Percentiles rank a stretch among this genome's conserved stretches.
phyloP scores from a whole-genome alignment of 2,797 vertebrate species.

The Nyctibius grandis region DNA sequence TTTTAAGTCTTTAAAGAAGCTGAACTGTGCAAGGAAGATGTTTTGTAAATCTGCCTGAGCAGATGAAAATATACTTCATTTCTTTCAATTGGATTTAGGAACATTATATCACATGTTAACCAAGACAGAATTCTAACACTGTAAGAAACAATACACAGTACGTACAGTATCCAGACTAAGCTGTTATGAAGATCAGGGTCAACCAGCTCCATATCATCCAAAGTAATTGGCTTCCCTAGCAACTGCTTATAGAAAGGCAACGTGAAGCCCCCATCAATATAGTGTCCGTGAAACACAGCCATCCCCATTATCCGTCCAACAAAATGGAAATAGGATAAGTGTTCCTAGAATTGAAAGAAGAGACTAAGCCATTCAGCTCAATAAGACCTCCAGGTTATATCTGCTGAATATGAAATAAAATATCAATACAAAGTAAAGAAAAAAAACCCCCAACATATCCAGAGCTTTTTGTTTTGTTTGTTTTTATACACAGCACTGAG shows the following conservation, averaged over 20 bases:
- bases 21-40: neutral
- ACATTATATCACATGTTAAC: neutral
- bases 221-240: constrained; percentile 94
- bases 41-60: neutral
- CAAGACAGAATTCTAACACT: neutral
- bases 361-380: neutral
- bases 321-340: constrained; percentile 97
- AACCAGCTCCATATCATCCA: constrained; percentile 97
- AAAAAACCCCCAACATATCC: too few species aligned
- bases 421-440: neutral
- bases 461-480: neutral
- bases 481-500: neutral
- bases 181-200: constrained; percentile 98
- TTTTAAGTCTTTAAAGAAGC: neutral
- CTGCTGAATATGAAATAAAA: neutral
- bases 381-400: neutral
- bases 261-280: constrained; percentile 96
- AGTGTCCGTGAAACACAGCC: constrained; percentile 98
- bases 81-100: neutral
- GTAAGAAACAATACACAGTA: constrained; percentile 28
- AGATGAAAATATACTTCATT: neutral
- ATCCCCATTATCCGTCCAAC: constrained; percentile 98
- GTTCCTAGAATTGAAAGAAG: constrained; percentile 80
- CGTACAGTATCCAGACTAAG: constrained; percentile 98
- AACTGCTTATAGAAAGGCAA: constrained; percentile 97